A percentile compares a stretch with the other conserved stretches of the same genome.
phyloP scores from a whole-genome alignment of 2,888 invertebrate genomes.

The Gymnocheta viridis region DNA sequence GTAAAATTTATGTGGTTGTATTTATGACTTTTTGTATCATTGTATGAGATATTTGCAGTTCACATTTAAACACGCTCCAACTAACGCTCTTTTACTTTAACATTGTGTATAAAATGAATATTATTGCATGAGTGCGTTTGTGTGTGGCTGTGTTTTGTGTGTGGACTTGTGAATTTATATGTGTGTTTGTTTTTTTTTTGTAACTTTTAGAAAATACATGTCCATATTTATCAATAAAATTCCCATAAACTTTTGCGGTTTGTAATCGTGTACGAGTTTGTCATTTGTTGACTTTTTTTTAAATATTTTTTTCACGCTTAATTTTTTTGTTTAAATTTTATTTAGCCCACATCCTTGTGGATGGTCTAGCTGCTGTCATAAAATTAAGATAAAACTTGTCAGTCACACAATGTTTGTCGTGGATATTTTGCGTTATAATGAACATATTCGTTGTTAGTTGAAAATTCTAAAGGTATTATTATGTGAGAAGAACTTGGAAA shows the following conservation, averaged over 20 bases:
- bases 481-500: too few species aligned
- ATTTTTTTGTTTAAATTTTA: not conserved
- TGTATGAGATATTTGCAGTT: constrained; percentile 41
- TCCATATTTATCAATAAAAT: constrained; percentile 79
- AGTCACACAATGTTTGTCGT: constrained; percentile 27
- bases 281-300: constrained; percentile 64
- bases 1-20: constrained; percentile 58
- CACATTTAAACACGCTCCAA: constrained; percentile 21
- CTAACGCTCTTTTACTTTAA: constrained; percentile 22
- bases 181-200: constrained; percentile 5
- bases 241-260: constrained; percentile 77
- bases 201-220: constrained; percentile 45
- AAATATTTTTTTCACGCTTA: not conserved
- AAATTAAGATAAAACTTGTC: constrained; percentile 39
- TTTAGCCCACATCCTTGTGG: not conserved
- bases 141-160: constrained; percentile 36
- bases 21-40: constrained; percentile 62
- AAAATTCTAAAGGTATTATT: too few species aligned
- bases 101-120: constrained; percentile 23
- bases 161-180: not conserved
- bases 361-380: constrained; percentile 5
- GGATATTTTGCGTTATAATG: constrained; percentile 1
- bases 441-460: constrained; percentile 22
- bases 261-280: constrained; percentile 73
- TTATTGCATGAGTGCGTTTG: constrained; percentile 31